Evolutionary conservation across 1,140 invertebrate genomes (phyloP), one percentile per base, ranked within the genome.

Genomic region (Charaxes varanes): DNA sequence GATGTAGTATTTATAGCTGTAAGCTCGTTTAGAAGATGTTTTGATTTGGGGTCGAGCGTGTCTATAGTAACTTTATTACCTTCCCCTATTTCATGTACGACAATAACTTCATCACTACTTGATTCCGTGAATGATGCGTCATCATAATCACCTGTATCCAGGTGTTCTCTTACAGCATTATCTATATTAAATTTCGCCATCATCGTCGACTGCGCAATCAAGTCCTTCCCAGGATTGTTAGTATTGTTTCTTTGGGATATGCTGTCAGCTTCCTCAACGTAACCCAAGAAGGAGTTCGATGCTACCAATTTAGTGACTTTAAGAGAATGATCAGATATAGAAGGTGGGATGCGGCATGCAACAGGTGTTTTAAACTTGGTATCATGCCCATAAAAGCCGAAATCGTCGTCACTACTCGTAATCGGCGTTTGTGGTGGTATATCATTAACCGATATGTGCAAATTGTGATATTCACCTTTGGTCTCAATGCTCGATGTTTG

Each of bases 391-490:
- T 69, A 74, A 48, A 67, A 73, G 44, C 53, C 57, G 54, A 83
- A 81, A 62, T 84, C 70, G 34, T 79, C 76, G 13, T 81, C 74
- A 37, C 66, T 84, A 67, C 72, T 82, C 7, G 70, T 72, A 19
- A 73, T 60, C 15, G 73, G 68, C 41, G 67, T 69, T 36, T 65
- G 64, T 11, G 58, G 52, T 41, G 72, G 65, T 48, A 70, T 68
- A 34, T 79, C 74, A 33, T 63, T 68, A 45, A 66, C 53, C 8
- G 72, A 70, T 52, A 79, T 58, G 45, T 48, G 67, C 49, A 82
- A 62, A 49, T 58, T 59, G 30, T 58, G 46, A 74, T 77, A 79
- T 35, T 85, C 84, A 85, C 84, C 84, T 85, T 85, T 85, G 3
- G 62, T 69, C 19, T 83, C 79, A 32, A 72, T 35, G 46, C 61